These are phyloP conservation scores for Pycnomerus fuliginosus DNA, from an alignment of 2,888 invertebrate species.

Conservation along the genomic window DNA sequence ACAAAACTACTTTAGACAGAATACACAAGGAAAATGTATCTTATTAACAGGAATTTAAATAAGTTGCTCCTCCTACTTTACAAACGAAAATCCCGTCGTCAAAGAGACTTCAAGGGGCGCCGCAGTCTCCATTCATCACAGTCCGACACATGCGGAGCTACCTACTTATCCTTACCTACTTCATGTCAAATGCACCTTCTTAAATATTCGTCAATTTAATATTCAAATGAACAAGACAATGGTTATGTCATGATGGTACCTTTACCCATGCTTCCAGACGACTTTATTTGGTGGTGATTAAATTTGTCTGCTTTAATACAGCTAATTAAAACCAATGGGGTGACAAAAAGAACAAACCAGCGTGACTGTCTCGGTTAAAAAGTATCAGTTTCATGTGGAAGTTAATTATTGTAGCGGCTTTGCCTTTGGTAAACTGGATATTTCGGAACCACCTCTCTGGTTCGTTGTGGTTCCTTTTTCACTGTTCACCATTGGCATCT, in stretches of 20 bases:
- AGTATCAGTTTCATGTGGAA: conserved; percentile 22
- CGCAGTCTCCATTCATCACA: conserved; percentile 23
- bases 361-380: conserved; percentile 12
- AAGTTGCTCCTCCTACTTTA: conserved; percentile 20
- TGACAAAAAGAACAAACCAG: conserved; percentile 13
- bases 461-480: too few relatives aligned
- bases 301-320: too few relatives aligned
- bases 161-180: conserved; percentile 2
- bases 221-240: too few relatives aligned
- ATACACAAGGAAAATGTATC: conserved; percentile 18
- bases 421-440: conserved; percentile 19
- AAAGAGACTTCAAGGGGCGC: conserved; percentile 26
- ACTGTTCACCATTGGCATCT: too few relatives aligned
- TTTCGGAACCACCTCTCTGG: too few relatives aligned
- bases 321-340: conserved; percentile 15
- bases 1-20: conserved; percentile 6
- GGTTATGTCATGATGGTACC: too few relatives aligned
- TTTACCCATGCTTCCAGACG: too few relatives aligned
- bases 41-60: conserved; percentile 22
- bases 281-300: too few relatives aligned
- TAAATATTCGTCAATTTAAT: too few relatives aligned
- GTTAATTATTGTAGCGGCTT: conserved; percentile 23
- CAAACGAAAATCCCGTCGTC: conserved; percentile 28
- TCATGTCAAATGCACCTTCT: conserved; percentile 5
- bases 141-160: conserved; percentile 20